Evolutionary conservation across 1,140 invertebrate species (phyloP).

Genomic region (Leptopilina boulardi): DNA sequence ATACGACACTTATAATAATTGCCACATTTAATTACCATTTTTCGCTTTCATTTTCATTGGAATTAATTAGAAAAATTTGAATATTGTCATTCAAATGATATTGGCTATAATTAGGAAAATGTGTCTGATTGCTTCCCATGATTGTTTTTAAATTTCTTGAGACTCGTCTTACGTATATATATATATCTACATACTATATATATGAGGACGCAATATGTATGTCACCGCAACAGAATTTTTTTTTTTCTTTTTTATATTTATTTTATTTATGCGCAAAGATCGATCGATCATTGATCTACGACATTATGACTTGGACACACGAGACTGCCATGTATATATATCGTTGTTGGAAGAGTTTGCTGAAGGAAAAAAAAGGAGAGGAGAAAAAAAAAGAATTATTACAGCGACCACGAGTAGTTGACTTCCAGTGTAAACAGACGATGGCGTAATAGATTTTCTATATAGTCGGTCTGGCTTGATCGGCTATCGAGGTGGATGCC

Average conservation of each 20-base stretch:
- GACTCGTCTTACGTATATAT: too few relatives aligned
- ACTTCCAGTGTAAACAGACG: slow-evolving; percentile 73
- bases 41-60: too few relatives aligned
- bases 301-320: slow-evolving; percentile 11
- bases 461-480: slow-evolving; percentile 70
- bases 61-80: background rate
- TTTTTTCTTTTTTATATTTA: too few relatives aligned
- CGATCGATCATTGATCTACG: slow-evolving; percentile 25
- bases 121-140: background rate
- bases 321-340: background rate
- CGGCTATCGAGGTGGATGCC: slow-evolving; percentile 71
- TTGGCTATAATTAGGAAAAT: background rate
- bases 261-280: slow-evolving; percentile 27
- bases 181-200: too few relatives aligned
- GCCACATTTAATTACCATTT: too few relatives aligned
- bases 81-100: background rate
- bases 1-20: too few relatives aligned
- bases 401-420: slow-evolving; percentile 59
- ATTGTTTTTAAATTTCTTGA: slow-evolving; percentile 9
- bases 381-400: slow-evolving; percentile 54
- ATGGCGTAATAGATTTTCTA: slow-evolving; percentile 69
- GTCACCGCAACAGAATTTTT: slow-evolving; percentile 14
- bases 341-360: slow-evolving; percentile 35
- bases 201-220: background rate
- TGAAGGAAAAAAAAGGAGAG: slow-evolving; percentile 42